Evolutionary conservation across 1,140 invertebrate species (phyloP).

Genomic region (Dryas iulia): DNA sequence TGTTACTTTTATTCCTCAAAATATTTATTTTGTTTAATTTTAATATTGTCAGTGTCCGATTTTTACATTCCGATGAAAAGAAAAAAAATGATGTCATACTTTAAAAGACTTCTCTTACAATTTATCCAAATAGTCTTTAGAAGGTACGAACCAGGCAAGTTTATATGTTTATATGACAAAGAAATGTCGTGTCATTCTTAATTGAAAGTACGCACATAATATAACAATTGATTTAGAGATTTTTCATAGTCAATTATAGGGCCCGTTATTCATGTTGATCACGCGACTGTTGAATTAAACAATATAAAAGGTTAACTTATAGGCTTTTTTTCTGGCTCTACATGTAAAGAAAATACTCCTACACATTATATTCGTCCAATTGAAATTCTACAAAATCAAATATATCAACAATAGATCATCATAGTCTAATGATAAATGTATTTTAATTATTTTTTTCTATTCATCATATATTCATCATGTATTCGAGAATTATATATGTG

Average conservation of each 20-base stretch:
- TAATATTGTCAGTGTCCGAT: too few species aligned
- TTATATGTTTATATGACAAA: neutral
- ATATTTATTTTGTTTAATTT: too few species aligned
- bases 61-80: too few species aligned
- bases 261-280: neutral
- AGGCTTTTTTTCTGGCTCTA: neutral
- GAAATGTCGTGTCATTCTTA: constrained; percentile 1
- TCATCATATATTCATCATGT: too few species aligned
- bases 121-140: too few species aligned
- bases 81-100: too few species aligned
- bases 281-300: neutral
- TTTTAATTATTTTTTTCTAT: too few species aligned
- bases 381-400: neutral
- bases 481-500: too few species aligned
- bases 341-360: neutral
- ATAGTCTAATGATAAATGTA: too few species aligned
- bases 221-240: constrained; percentile 2
- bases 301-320: neutral
- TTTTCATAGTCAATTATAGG: neutral
- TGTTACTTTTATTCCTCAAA: too few species aligned
- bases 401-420: neutral
- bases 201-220: neutral
- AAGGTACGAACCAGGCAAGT: too few species aligned
- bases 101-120: too few species aligned
- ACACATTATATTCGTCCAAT: neutral